Conservation (phyloP, 2,797 vertebrate genomes). For the Tenualosa ilisha region DNA sequence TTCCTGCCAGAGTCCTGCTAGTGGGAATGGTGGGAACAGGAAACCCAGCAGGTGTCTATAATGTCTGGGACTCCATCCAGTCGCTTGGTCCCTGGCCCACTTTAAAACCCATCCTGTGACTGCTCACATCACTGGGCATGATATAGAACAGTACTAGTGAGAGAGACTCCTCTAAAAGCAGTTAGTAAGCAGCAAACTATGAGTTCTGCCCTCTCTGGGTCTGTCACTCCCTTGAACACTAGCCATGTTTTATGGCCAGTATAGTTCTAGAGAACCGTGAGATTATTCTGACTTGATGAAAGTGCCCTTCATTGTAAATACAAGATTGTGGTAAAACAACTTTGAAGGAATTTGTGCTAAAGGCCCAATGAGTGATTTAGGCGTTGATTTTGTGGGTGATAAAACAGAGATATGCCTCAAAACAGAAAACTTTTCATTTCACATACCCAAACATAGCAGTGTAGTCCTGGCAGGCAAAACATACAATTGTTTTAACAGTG, state of each 20-base stretch:
- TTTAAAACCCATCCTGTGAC: background rate
- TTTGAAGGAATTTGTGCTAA: background rate
- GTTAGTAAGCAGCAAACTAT: background rate
- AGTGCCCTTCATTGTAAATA: background rate
- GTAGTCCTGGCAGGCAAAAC: background rate
- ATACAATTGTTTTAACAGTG: background rate
- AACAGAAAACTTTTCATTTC: background rate
- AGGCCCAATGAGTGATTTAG: background rate
- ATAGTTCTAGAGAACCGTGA: background rate
- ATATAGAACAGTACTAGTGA: background rate
- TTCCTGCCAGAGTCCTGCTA: conserved; percentile 27
- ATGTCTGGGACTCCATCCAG: conserved; percentile 29
- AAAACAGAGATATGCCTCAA: background rate
- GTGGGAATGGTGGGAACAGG: conserved; percentile 28
- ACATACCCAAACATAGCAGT: background rate
- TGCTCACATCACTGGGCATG: background rate
- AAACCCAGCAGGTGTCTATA: conserved; percentile 37
- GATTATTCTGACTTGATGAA: background rate
- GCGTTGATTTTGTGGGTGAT: background rate
- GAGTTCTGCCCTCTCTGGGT: background rate
- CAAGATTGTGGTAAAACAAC: background rate
- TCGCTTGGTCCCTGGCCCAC: background rate
- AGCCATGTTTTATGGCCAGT: background rate
- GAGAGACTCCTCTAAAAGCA: background rate
- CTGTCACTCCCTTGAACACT: background rate